Conservation (phyloP, 2,113 vertebrate species). For the Alethe diademata region DNA sequence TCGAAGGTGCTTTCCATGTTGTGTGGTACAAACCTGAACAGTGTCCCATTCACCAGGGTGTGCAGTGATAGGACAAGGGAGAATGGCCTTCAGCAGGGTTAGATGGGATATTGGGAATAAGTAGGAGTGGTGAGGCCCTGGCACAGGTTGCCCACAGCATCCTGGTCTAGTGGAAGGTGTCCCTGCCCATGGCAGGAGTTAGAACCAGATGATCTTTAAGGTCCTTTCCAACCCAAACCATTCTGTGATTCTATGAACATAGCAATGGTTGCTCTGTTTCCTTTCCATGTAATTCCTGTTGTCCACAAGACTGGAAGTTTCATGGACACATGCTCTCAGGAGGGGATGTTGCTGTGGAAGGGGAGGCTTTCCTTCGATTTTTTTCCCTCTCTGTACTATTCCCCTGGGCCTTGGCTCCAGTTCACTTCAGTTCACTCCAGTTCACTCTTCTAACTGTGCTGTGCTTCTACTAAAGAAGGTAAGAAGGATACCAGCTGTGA, state of each 20-base stretch:
- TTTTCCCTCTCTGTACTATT: neutral
- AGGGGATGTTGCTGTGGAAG: neutral
- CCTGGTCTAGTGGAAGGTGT: neutral
- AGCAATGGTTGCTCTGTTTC: neutral
- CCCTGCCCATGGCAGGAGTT: neutral
- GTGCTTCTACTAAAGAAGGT: neutral
- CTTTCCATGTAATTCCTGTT: neutral
- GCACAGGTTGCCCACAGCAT: neutral
- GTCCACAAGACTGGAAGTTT: neutral
- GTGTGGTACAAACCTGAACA: neutral
- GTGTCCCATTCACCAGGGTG: neutral
- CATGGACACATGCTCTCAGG: neutral
- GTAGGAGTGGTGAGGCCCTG: neutral
- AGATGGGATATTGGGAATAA: neutral
- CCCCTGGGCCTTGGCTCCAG: neutral
- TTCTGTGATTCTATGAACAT: fast-evolving
- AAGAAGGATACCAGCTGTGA: neutral
- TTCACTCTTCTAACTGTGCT: neutral
- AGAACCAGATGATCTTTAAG: neutral
- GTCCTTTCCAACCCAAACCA: neutral
- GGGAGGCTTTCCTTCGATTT: neutral
- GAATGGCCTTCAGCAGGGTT: neutral
- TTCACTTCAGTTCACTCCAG: neutral
- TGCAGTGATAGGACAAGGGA: neutral
- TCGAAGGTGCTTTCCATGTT: fast-evolving